Evolutionary conservation across 1,140 invertebrate species (phyloP).

Genomic region (Hermetia illucens): DNA sequence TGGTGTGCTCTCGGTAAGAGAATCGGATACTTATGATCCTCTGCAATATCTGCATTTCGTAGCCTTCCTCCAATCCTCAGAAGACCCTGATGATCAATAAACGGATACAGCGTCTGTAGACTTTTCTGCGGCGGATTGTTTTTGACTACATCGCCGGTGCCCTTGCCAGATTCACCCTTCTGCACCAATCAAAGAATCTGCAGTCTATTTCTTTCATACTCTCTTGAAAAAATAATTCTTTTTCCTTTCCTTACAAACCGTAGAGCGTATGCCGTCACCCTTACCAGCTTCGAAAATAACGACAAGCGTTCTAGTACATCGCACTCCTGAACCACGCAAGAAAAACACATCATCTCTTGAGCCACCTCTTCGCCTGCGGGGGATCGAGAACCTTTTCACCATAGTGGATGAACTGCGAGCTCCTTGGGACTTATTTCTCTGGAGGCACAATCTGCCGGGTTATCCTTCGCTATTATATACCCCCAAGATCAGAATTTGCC

Average conservation of each 20-base stretch:
- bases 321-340: no score
- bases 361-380: no score
- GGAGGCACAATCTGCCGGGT: slow-evolving; percentile 15
- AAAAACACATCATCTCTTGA: no score
- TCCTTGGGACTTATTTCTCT: slow-evolving; percentile 7
- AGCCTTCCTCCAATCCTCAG: slow-evolving; percentile 21
- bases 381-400: background rate
- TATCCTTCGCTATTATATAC: no score
- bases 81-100: slow-evolving; percentile 11
- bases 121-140: background rate
- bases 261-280: no score
- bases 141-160: no score
- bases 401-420: no score
- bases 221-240: background rate
- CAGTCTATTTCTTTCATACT: no score
- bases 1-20: slow-evolving; percentile 11
- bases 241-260: no score
- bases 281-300: no score
- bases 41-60: slow-evolving; percentile 9
- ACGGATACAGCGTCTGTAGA: slow-evolving; percentile 8
- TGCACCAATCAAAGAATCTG: no score
- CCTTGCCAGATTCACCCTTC: background rate
- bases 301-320: background rate
- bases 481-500: slow-evolving; percentile 12
- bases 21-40: slow-evolving; percentile 14